Base-by-base conservation (phyloP, 2,113 vertebrate species). In the Poecile atricapillus region DNA sequence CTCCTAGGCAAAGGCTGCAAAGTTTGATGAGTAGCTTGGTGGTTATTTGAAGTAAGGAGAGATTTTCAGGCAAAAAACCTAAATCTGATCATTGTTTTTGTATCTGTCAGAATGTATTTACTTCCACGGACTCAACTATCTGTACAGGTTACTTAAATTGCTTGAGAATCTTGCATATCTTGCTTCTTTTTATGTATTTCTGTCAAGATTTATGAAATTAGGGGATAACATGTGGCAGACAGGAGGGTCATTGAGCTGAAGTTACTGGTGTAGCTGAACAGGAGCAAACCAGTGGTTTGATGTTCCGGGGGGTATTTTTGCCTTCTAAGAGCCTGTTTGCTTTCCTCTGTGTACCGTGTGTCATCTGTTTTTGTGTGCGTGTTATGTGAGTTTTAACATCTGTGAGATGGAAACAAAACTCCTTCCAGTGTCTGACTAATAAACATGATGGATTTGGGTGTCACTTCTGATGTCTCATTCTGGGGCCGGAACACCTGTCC, bases 341-440 rank as follows among this genome's bases (percentile, higher is more conserved):
- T 68, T 52, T 83, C 9, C 13, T 71, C 25, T 43, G 7, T 47
- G 50, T 55, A 35, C 43, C 13, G 0, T 5, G 13, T 62, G 39
- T 46, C 47, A n/a, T 47, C 47, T 87, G 22, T 59, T 39, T 33
- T 33, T 39, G 8, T 47, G 18, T 30, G 55, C 31, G 3, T 1
- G 3, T 44, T 41, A 30, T 0, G 0, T 9, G 31, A 53, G 28
- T 67, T 80, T 75, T 22, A 37, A 46, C 10, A 13, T 25, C 16
- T 1, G 0, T 60, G 46, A 52, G 31, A 14, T 67, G 43, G 47
- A 70, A 67, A 43, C 75, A 0, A n/a, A 53, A 46, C 52, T 71
- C 25, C 5, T 64, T 67, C 17, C 15, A 17, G 9, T 43, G 50
- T 43, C 62, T 44, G 11, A 28, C 11, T 13, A 11, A 50, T 64